Conservation (phyloP, 2,113 vertebrate genomes). For the Athene noctua region DNA sequence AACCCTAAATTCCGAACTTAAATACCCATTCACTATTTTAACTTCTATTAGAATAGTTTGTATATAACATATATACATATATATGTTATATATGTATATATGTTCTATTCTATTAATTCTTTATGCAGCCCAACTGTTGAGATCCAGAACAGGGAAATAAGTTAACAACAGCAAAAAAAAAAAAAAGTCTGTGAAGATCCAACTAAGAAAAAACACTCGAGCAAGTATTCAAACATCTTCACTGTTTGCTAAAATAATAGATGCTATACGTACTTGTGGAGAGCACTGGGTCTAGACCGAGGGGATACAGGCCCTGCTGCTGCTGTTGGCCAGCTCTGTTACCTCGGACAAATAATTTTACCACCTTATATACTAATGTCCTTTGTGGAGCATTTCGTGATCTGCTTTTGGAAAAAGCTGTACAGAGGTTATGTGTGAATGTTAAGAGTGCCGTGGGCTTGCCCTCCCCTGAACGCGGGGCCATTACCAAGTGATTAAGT, state of each 20-base stretch:
- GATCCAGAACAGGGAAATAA: not conserved
- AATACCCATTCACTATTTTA: not conserved
- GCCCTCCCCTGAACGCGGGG: accelerated
- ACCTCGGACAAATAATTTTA: not conserved
- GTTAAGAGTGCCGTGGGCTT: too few species aligned
- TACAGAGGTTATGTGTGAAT: accelerated
- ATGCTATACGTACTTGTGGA: accelerated
- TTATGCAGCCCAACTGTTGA: not conserved
- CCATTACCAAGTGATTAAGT: accelerated
- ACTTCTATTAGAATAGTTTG: not conserved
- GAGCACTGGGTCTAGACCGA: accelerated
- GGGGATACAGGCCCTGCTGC: not conserved
- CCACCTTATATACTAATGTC: not conserved
- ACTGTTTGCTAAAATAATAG: not conserved
- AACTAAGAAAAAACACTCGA: not conserved
- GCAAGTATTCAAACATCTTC: not conserved
- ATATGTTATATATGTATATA: too few species aligned
- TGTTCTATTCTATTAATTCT: not conserved
- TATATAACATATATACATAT: not conserved
- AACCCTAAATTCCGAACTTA: not conserved
- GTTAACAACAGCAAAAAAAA: too few species aligned
- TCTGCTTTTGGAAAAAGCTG: not conserved
- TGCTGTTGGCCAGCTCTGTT: not conserved
- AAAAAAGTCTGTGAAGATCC: not conserved
- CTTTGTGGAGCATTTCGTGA: not conserved